Conservation (phyloP, 2,888 invertebrate genomes). For the Parelbella ahira region DNA sequence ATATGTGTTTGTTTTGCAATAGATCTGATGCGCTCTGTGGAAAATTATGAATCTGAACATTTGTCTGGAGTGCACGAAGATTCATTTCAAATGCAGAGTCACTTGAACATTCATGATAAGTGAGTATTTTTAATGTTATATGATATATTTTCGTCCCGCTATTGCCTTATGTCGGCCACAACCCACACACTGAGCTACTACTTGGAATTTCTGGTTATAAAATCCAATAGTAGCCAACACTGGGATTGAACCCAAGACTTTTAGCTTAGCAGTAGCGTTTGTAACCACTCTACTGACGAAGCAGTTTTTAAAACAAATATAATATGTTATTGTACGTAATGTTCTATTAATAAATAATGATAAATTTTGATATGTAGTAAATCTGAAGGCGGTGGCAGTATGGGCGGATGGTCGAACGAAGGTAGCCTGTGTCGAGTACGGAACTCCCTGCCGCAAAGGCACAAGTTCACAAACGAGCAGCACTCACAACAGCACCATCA, state of each 20-base stretch:
- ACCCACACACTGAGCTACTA: too few species aligned
- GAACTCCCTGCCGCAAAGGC: slow-evolving; percentile 63
- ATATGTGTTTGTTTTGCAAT: slow-evolving; percentile 29
- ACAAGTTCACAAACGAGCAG: slow-evolving; percentile 72
- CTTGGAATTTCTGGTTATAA: too few species aligned
- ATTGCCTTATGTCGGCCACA: too few species aligned
- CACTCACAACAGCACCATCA: slow-evolving; percentile 53
- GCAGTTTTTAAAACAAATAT: too few species aligned
- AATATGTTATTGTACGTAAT: neutral
- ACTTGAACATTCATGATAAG: slow-evolving; percentile 72
- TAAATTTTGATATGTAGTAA: too few species aligned
- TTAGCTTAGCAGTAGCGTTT: too few species aligned
- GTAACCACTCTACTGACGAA: too few species aligned
- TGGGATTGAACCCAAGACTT: too few species aligned
- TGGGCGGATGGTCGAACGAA: slow-evolving; percentile 71
- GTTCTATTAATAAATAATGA: neutral
- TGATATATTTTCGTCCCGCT: too few species aligned
- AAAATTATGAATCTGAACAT: slow-evolving; percentile 65
- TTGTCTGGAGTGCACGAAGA: slow-evolving; percentile 56
- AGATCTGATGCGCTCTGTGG: slow-evolving; percentile 75
- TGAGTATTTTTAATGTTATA: slow-evolving; percentile 35
- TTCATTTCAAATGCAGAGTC: slow-evolving; percentile 54
- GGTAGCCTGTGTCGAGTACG: slow-evolving; percentile 70
- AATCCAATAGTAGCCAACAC: too few species aligned
- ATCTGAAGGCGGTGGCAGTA: slow-evolving; percentile 68